phyloP scores from a whole-genome alignment of 2,113 vertebrate species.

The Ellobius talpinus region DNA sequence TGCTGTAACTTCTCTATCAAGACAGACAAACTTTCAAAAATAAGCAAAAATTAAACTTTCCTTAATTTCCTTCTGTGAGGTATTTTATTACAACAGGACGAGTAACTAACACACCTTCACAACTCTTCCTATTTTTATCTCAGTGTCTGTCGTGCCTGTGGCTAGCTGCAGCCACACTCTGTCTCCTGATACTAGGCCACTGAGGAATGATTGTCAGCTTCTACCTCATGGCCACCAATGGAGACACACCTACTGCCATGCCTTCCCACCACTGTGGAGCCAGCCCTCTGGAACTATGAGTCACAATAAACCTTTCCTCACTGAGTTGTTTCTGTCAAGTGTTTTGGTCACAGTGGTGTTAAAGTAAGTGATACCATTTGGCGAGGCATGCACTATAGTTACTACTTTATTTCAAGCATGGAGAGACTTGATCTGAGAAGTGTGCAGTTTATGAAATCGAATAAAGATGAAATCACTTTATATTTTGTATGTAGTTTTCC shows the following conservation, averaged over 20 bases:
- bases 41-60: neutral
- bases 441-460: neutral
- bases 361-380: neutral
- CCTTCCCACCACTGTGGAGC: neutral
- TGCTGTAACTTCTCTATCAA: neutral
- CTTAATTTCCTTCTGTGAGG: neutral
- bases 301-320: neutral
- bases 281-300: neutral
- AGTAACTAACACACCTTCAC: neutral
- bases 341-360: neutral
- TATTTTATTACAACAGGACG: neutral
- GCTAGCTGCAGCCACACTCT: neutral
- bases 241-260: neutral
- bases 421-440: neutral
- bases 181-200: neutral
- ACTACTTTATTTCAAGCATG: neutral
- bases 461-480: neutral
- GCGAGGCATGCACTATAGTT: neutral
- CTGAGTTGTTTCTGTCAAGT: neutral
- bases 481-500: neutral
- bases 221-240: too few relatives aligned
- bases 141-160: neutral
- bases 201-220: neutral
- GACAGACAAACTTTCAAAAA: neutral
- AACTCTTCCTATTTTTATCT: neutral